Conservation (phyloP, 2,113 vertebrate species). For the Salvelinus sp. region DNA sequence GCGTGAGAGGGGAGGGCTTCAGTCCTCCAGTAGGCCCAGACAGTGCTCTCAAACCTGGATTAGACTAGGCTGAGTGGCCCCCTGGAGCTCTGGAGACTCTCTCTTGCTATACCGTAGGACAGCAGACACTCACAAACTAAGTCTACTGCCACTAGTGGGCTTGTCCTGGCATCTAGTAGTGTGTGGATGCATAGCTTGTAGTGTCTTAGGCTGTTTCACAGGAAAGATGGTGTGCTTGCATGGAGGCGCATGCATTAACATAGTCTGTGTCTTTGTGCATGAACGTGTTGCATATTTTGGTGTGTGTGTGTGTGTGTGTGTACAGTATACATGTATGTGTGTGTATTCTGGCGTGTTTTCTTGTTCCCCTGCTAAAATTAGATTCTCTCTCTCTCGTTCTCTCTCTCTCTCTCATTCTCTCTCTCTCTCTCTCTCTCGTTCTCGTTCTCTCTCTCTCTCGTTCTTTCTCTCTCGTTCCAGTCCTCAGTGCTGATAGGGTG, state of each 20-base stretch:
- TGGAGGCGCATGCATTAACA: background rate
- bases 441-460: slow-evolving; percentile 22
- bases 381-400: slow-evolving; percentile 14
- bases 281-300: background rate
- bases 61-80: background rate
- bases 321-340: slow-evolving; percentile 4
- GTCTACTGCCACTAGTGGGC: slow-evolving; percentile 15
- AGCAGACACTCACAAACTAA: background rate
- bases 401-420: slow-evolving; percentile 26
- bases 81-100: slow-evolving; percentile 18
- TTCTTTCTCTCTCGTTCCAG: slow-evolving; percentile 56
- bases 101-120: slow-evolving; percentile 37
- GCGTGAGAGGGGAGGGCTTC: slow-evolving; percentile 30
- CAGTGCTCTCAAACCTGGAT: background rate
- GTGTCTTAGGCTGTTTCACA: background rate
- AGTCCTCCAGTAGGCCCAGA: slow-evolving; percentile 1
- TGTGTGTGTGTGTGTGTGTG: slow-evolving; percentile 20
- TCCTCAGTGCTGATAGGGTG: slow-evolving; percentile 82
- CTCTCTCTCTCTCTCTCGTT: slow-evolving; percentile 25
- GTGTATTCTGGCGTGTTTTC: background rate
- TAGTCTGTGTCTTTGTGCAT: background rate
- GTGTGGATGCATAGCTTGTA: background rate
- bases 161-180: slow-evolving; percentile 9
- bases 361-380: background rate
- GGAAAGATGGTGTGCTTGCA: slow-evolving; percentile 18